A percentile compares a stretch with the other conserved stretches of the same genome.
Evolutionary conservation across 2,797 vertebrate genomes (phyloP).

Genomic region (Megaceryle alcyon): DNA sequence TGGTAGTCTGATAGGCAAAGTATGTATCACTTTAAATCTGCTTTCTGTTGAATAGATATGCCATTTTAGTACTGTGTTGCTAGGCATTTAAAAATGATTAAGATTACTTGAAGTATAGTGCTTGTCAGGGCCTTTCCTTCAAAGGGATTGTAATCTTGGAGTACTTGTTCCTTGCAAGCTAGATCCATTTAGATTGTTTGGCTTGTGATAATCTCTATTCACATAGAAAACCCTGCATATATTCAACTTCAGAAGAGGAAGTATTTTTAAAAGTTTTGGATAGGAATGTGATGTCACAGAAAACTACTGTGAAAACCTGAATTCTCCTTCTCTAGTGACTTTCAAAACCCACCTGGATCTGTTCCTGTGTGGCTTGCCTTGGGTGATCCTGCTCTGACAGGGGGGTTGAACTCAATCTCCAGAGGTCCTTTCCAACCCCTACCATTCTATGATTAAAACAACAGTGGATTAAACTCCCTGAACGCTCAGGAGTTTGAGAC

Average conservation of each 20-base stretch:
- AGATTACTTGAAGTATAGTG: not conserved
- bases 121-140: not conserved
- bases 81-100: not conserved
- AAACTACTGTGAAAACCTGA: not conserved
- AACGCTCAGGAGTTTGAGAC: not conserved
- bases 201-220: not conserved
- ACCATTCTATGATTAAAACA: not conserved
- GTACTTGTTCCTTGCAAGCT: not conserved
- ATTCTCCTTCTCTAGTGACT: too few species aligned
- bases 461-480: not conserved
- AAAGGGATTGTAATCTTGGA: not conserved
- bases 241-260: not conserved
- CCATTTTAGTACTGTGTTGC: not conserved
- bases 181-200: not conserved
- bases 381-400: too few species aligned
- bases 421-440: too few species aligned
- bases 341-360: too few species aligned
- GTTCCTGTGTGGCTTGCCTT: too few species aligned
- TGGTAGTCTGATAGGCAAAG: conserved; percentile 84
- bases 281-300: not conserved
- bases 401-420: too few species aligned
- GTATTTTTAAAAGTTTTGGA: not conserved
- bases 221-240: not conserved
- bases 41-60: conserved; percentile 10
- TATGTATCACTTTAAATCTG: conserved; percentile 75